These are phyloP conservation scores for Mythimna ferrago DNA, from an alignment of 2,888 invertebrate genomes.

Conservation along the genomic window DNA sequence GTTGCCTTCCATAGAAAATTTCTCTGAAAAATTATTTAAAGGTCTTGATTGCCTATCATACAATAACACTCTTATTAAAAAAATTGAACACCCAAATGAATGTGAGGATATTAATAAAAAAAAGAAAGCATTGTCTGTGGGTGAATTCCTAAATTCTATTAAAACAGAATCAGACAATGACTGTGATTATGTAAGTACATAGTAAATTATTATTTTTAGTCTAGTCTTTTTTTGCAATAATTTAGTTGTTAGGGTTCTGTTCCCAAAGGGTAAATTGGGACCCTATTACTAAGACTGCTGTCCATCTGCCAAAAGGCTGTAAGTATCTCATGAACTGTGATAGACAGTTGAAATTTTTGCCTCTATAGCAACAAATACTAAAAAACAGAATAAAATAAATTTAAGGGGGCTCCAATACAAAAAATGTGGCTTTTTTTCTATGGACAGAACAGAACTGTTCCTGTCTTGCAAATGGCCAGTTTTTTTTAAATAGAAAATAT, in stretches of 20 bases:
- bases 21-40: slow-evolving; percentile 56
- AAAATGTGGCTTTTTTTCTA: no score
- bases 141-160: slow-evolving; percentile 74
- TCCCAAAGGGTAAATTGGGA: no score
- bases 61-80: slow-evolving; percentile 70
- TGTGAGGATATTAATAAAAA: slow-evolving; percentile 27
- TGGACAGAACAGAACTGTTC: no score
- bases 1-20: slow-evolving; percentile 46
- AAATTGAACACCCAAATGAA: slow-evolving; percentile 49
- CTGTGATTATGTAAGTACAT: slow-evolving; percentile 62
- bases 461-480: background rate
- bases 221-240: background rate
- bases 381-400: no score
- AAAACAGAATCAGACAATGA: slow-evolving; percentile 70
- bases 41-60: slow-evolving; percentile 59
- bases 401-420: no score
- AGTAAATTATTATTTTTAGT: background rate
- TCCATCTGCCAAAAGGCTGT: no score
- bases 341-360: no score
- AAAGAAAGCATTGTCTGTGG: slow-evolving; percentile 65
- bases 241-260: no score
- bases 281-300: no score
- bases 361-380: no score
- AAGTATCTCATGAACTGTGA: no score
- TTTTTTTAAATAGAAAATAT: background rate